Evolutionary conservation across 2,113 vertebrate species (phyloP), one percentile per base, ranked within the genome.

Genomic region (Forbesichthys papilliferus): DNA sequence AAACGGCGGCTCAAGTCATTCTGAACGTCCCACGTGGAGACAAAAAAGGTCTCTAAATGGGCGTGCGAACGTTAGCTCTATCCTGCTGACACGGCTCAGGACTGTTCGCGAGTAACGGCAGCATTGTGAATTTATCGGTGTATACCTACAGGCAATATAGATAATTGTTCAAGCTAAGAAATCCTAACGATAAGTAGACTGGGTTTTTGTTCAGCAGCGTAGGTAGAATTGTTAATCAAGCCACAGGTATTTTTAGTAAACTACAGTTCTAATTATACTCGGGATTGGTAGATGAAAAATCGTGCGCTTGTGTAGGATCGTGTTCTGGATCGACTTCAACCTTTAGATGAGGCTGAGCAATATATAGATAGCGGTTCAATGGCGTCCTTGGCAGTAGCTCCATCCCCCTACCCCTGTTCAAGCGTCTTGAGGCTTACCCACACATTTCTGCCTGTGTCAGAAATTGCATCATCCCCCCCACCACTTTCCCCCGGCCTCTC

Each of bases 391-490:
- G 52, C 13, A 8, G 52, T 11, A 16, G 12, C 9, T 9, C 48
- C 48, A 12, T 12, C 48, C 71, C 33, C 65, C 65, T 77, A 58
- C 82, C 67, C 64, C 77, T 82, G 63, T 79, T 67, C 66, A 63
- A 33, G 77, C 46, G 72, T 87, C 75, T 65, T 14, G 74, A 68
- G 71, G 68, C 68, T 73, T 66, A 49, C 69, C 71, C 61, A 47
- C 75, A 48, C 60, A 68, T 68, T 74, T 64, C 61, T 76, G 77
- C 79, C 65, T 49, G 20, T 84, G 84, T 89, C 81, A 66, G 80
- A 83, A 87, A 87, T 90, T 88, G 86, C 87, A 82, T 92, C 88
- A 87, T 76, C 65, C 34, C 8, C 61, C 68, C 71, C 87, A 78
- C 84, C 72, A 75, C 78, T 83, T 83, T 83, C 82, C 81, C 64